Base-by-base conservation (phyloP, 1,140 invertebrate genomes). In the Papilio dardanus region DNA sequence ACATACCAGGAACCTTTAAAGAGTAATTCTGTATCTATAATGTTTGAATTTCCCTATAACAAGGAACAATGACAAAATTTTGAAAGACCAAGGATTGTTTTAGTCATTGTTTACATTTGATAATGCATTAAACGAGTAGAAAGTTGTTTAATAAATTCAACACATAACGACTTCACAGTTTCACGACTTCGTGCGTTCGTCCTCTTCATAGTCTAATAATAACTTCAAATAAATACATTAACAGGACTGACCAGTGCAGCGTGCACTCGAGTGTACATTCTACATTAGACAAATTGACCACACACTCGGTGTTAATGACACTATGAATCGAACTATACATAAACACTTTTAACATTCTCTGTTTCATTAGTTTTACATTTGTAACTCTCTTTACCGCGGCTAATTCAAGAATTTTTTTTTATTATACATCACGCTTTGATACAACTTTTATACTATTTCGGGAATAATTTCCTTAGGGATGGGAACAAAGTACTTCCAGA, bases 401-500 rank as follows among this genome's bases (percentile, higher is more conserved):
- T 46, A 7, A 46, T 46, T 46, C 42, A 46, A 19, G 42, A n/a
- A 46, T 46, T 19, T 16, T n/a, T 46, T 6, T 6, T n/a, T 4
- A 46, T n/a, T 8, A 14, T 0, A 14, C 14, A 46, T 5, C 4
- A 46, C 6, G 4, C 4, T 46, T n/a, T 46, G 33, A 35, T n/a
- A n/a, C n/a, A n/a, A n/a, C n/a, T n/a, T n/a, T n/a, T n/a, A 46
- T 46, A 46, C 42, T 7, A 54, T 54, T 10, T 4, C 19, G 8
- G 46, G 3, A 24, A 10, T 24, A 12, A 42, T 42, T 35, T 35
- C 33, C 5, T 35, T 1, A 35, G 33, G 33, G 8, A 5, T 6
- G 8, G 8, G 8, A 21, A 80, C 77, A 84, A 85, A 87, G 78
- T 86, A 81, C 77, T 79, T 81, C 46, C 73, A 76, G 69, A 80